phyloP scores from a whole-genome alignment of 2,797 vertebrate species.

The Aldrovandia affinis region DNA sequence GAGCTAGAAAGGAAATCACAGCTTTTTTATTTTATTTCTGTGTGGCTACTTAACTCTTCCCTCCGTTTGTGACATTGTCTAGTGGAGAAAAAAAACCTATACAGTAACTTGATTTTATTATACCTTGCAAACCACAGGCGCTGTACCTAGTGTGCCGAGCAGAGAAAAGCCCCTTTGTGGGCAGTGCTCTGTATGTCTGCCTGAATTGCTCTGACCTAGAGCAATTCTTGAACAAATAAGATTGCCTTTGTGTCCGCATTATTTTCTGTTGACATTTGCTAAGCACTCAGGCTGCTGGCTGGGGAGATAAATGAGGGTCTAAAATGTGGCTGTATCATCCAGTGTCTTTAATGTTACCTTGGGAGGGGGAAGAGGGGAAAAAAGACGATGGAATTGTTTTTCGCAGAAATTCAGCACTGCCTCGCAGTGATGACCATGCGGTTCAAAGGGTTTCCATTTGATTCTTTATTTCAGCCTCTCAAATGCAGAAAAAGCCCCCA shows the following conservation, averaged over 20 bases:
- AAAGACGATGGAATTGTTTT: constrained; percentile 58
- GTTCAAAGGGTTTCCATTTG: not conserved
- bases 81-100: constrained; percentile 37
- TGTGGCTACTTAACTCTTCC: constrained; percentile 48
- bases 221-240: constrained; percentile 83
- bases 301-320: constrained; percentile 77
- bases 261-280: constrained; percentile 85
- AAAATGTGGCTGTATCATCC: constrained; percentile 74
- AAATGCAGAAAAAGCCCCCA: constrained; percentile 43
- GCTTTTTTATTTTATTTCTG: constrained; percentile 28
- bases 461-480: constrained; percentile 39
- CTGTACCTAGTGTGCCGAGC: constrained; percentile 50
- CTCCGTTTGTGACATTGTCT: constrained; percentile 47
- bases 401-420: constrained; percentile 58
- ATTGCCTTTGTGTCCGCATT: constrained; percentile 81
- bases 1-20: constrained; percentile 38
- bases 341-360: constrained; percentile 75
- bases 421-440: constrained; percentile 36
- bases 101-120: constrained; percentile 53
- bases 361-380: constrained; percentile 50
- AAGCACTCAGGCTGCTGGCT: constrained; percentile 76
- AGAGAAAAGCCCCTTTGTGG: constrained; percentile 37
- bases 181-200: constrained; percentile 49
- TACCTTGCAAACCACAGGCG: constrained; percentile 45
- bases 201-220: constrained; percentile 77